Conservation (phyloP, 2,888 invertebrate genomes). For the Drosophila rubida region DNA sequence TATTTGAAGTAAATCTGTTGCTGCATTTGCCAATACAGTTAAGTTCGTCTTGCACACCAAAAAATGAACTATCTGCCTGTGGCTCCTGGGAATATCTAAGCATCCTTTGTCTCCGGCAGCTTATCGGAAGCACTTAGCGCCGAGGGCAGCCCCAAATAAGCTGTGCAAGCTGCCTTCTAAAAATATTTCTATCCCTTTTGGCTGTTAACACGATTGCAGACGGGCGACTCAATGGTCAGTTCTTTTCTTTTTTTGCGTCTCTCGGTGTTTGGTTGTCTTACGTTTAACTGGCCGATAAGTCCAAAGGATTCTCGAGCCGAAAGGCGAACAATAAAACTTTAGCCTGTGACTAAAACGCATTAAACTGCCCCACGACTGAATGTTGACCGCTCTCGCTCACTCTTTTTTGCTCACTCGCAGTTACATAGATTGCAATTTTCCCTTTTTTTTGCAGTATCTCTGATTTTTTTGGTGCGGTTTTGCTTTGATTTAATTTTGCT, state of each 20-base stretch:
- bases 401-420: conserved; percentile 16
- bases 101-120: neutral
- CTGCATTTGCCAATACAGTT: too few species aligned
- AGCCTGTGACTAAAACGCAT: conserved; percentile 55
- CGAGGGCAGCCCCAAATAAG: neutral
- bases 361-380: conserved; percentile 36
- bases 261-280: conserved; percentile 24
- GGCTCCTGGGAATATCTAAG: neutral
- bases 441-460: conserved; percentile 27
- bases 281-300: conserved; percentile 59
- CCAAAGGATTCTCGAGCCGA: conserved; percentile 35
- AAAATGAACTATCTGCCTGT: neutral
- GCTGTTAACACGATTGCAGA: conserved; percentile 5
- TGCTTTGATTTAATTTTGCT: conserved; percentile 75
- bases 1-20: too few species aligned
- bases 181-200: neutral
- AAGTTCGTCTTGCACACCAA: too few species aligned
- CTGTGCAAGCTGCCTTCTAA: conserved; percentile 5
- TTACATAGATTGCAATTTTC: conserved; percentile 40
- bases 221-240: conserved; percentile 20
- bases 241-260: conserved; percentile 44
- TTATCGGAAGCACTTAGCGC: conserved; percentile 6
- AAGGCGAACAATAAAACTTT: conserved; percentile 53
- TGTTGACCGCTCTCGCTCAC: neutral
- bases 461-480: conserved; percentile 58